Evolutionary conservation across 2,888 invertebrate species (phyloP).

Genomic region (Flabesymbios commensalis): DNA sequence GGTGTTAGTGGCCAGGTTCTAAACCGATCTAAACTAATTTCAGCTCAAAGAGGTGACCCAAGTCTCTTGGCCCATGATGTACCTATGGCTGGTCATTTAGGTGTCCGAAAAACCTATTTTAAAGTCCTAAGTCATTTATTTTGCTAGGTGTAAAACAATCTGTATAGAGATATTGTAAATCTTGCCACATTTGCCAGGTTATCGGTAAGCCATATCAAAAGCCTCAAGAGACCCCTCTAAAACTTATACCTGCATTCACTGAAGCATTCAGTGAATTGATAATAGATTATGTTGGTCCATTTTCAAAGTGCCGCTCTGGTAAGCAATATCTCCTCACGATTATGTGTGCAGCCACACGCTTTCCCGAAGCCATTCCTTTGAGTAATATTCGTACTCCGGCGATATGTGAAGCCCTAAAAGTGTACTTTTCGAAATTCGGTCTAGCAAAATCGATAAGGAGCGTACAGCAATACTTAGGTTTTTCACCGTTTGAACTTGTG

Average conservation of each 20-base stretch:
- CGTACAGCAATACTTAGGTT: constrained; percentile 8
- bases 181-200: background rate
- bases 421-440: background rate
- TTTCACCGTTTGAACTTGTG: constrained; percentile 12
- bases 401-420: background rate
- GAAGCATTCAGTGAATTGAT: too few species aligned
- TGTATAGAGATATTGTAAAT: background rate
- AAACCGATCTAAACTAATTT: background rate
- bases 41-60: too few species aligned
- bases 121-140: background rate
- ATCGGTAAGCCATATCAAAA: background rate
- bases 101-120: background rate
- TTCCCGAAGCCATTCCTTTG: too few species aligned
- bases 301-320: too few species aligned
- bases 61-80: background rate
- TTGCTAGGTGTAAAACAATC: background rate
- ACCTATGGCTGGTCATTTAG: background rate
- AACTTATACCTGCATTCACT: too few species aligned
- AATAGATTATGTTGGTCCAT: too few species aligned
- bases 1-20: background rate
- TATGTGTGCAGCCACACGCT: too few species aligned
- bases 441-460: background rate
- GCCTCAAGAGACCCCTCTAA: too few species aligned
- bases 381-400: too few species aligned
- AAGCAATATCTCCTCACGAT: too few species aligned